Percentiles rank a stretch among this genome's conserved stretches.
Conservation (phyloP, 2,797 vertebrate species). For the Rhabdophis nuchalis region DNA sequence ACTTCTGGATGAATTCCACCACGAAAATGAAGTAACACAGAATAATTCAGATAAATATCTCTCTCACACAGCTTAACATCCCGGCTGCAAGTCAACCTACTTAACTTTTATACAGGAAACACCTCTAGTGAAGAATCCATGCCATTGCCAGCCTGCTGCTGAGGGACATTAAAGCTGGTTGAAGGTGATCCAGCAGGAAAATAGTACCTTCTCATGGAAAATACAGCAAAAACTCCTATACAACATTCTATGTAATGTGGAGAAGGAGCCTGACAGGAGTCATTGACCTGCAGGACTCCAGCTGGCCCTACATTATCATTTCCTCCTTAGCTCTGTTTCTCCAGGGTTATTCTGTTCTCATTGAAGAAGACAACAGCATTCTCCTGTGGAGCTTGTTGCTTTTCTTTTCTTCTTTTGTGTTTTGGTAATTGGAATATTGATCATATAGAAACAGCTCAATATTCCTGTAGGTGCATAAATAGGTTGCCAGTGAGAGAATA, state of each 20-base stretch:
- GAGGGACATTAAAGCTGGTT: not conserved
- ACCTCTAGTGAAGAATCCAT: not conserved
- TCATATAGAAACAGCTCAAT: not conserved
- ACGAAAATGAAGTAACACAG: not conserved
- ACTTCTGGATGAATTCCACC: not conserved
- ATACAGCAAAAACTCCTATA: not conserved
- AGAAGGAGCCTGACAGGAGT: not conserved
- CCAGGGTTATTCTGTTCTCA: not conserved
- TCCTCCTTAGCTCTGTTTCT: not conserved
- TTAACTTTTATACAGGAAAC: not conserved
- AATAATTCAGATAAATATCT: not conserved
- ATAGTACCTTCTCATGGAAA: not conserved
- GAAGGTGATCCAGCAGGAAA: not conserved
- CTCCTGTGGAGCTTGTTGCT: not conserved
- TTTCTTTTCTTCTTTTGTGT: not conserved
- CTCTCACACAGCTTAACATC: not conserved
- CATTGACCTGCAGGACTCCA: not conserved
- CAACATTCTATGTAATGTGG: not conserved
- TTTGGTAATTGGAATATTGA: not conserved
- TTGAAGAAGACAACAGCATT: not conserved
- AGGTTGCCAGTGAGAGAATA: not conserved
- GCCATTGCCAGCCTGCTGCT: not conserved
- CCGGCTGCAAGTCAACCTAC: not conserved
- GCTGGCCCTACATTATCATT: not conserved
- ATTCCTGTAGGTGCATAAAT: not conserved